Conservation (phyloP, 2,113 vertebrate genomes). For the Peromyscus maniculatus region DNA sequence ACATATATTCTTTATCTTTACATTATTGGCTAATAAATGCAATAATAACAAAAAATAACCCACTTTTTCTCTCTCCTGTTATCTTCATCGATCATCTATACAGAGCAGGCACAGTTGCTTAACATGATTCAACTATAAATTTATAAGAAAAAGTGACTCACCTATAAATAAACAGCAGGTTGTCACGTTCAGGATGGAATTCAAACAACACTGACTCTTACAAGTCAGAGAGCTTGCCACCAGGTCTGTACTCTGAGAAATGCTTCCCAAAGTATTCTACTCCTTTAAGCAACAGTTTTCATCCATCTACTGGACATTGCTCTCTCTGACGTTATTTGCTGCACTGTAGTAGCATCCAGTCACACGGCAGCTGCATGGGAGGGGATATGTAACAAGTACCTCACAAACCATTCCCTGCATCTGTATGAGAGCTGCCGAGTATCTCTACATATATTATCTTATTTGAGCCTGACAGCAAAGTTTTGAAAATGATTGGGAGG, state of each 20-base stretch:
- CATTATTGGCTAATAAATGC: constrained; percentile 40
- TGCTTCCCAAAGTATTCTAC: constrained; percentile 41
- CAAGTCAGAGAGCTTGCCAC: constrained; percentile 43
- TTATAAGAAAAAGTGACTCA: constrained; percentile 64
- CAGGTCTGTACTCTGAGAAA: constrained; percentile 44
- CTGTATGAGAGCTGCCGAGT: constrained; percentile 44
- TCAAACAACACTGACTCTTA: constrained; percentile 56
- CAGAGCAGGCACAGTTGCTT: constrained; percentile 46
- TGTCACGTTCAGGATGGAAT: constrained; percentile 44
- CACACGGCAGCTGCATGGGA: constrained; percentile 57
- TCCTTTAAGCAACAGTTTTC: constrained; percentile 57
- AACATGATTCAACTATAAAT: constrained; percentile 43
- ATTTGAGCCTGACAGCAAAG: constrained; percentile 37
- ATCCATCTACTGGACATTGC: constrained; percentile 54
- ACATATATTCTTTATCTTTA: constrained; percentile 42
- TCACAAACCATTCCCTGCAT: constrained; percentile 52
- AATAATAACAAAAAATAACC: constrained; percentile 27
- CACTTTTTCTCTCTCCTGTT: constrained; percentile 43
- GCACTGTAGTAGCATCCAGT: constrained; percentile 57
- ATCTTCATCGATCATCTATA: constrained; percentile 20
- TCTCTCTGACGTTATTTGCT: constrained; percentile 63
- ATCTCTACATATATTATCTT: constrained; percentile 32
- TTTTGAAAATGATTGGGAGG: constrained; percentile 51
- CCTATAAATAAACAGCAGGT: constrained; percentile 61
- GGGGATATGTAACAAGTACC: constrained; percentile 46